Evolutionary conservation across 2,888 invertebrate genomes (phyloP).

Genomic region (Sinohyriopsis cumingii): DNA sequence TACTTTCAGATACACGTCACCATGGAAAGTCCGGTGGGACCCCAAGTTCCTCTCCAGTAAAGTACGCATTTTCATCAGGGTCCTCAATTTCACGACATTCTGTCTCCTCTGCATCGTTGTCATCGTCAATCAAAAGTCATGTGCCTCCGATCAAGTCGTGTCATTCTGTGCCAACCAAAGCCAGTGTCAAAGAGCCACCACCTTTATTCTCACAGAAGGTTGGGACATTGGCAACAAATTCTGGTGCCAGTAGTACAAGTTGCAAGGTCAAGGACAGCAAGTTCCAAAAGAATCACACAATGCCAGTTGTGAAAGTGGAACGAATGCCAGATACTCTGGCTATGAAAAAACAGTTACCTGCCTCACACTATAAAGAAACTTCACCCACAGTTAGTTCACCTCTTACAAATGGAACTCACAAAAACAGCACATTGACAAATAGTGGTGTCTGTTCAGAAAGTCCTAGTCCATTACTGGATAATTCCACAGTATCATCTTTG

Average conservation of each 20-base stretch:
- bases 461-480: constrained; percentile 22
- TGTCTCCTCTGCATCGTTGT: constrained; percentile 29
- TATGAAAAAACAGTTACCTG: constrained; percentile 37
- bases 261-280: constrained; percentile 37
- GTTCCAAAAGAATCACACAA: constrained; percentile 54
- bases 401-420: constrained; percentile 14
- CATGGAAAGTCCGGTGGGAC: constrained; percentile 26
- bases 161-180: constrained; percentile 46
- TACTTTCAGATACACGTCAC: constrained; percentile 27
- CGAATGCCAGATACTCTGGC: constrained; percentile 59
- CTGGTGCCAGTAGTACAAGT: constrained; percentile 34
- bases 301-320: constrained; percentile 69
- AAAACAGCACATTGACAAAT: constrained; percentile 15
- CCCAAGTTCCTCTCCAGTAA: constrained; percentile 21
- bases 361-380: constrained; percentile 23
- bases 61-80: constrained; percentile 14
- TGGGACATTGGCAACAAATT: constrained; percentile 18
- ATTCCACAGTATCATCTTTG: constrained; percentile 16
- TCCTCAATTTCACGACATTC: constrained; percentile 23
- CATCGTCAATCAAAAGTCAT: constrained; percentile 19
- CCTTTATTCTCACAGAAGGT: constrained; percentile 44
- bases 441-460: constrained; percentile 22
- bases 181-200: constrained; percentile 61
- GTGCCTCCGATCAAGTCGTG: constrained; percentile 18
- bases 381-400: constrained; percentile 10